Evolutionary conservation across 2,113 vertebrate species (phyloP).

Genomic region (Python bivittatus): DNA sequence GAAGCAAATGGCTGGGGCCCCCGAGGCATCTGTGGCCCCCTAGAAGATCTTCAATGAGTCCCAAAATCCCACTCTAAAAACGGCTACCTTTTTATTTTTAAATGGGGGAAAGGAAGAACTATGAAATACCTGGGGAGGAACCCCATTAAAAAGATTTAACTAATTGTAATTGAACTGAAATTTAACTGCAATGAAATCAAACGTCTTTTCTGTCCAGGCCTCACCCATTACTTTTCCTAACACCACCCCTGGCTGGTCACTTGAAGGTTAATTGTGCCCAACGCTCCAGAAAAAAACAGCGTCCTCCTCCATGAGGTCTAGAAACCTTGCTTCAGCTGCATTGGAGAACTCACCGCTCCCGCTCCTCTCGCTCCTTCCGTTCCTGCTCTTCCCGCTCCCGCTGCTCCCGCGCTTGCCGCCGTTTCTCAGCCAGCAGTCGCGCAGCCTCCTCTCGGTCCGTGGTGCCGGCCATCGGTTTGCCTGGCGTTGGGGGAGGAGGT

Average conservation of each 20-base stretch:
- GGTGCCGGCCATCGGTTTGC: conserved; percentile 88
- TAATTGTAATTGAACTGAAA: no score
- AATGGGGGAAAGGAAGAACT: no score
- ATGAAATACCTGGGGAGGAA: no score
- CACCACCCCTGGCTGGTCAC: not conserved
- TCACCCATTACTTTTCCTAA: no score
- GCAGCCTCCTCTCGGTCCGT: conserved; percentile 89
- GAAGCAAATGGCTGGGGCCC: no score
- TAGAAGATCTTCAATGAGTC: no score
- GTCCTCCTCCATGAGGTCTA: not conserved
- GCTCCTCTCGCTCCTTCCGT: conserved; percentile 84
- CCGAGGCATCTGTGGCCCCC: no score
- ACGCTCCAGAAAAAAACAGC: not conserved
- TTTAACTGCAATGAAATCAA: no score
- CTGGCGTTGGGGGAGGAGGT: conserved; percentile 63
- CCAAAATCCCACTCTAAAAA: no score
- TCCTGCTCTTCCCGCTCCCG: conserved; percentile 90
- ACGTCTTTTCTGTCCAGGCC: no score
- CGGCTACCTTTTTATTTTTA: no score
- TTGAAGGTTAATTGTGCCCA: not conserved
- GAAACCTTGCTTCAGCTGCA: not conserved
- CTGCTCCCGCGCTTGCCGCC: conserved; percentile 91
- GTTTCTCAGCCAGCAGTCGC: conserved; percentile 88
- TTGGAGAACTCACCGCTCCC: conserved; percentile 78
- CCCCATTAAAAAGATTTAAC: no score